Evolutionary conservation across 2,888 invertebrate species (phyloP).

Genomic region (Tetropium fuscum): DNA sequence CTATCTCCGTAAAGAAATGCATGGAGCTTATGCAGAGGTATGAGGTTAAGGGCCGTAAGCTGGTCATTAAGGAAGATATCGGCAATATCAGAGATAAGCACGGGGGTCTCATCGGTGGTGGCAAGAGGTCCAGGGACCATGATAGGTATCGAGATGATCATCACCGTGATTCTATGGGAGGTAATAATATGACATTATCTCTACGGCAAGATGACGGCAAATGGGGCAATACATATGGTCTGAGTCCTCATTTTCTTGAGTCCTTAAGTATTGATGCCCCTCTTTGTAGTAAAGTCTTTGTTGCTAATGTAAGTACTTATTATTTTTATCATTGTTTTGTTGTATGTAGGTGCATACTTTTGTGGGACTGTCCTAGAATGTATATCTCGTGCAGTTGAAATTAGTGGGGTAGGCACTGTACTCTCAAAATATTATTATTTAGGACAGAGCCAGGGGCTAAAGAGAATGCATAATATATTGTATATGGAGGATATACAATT

Average conservation of each 20-base stretch:
- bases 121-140: conserved; percentile 59
- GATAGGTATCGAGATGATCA: conserved; percentile 53
- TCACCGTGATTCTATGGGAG: conserved; percentile 35
- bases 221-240: conserved; percentile 90
- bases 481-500: no score
- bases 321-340: conserved; percentile 25
- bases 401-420: conserved; percentile 7
- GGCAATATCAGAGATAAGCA: conserved; percentile 80
- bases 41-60: conserved; percentile 91
- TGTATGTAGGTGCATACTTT: conserved; percentile 12
- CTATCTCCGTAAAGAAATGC: conserved; percentile 75
- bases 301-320: conserved; percentile 70
- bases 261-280: conserved; percentile 94
- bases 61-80: conserved; percentile 92
- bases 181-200: conserved; percentile 37
- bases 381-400: conserved; percentile 23
- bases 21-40: conserved; percentile 95
- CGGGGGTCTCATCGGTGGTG: conserved; percentile 66
- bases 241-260: conserved; percentile 94
- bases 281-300: conserved; percentile 93
- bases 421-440: no score
- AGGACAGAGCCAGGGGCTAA: no score
- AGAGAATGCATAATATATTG: no score
- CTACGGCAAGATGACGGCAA: conserved; percentile 65
- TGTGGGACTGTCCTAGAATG: conserved; percentile 21